phyloP scores from a whole-genome alignment of 1,140 invertebrate genomes.

The Drosophila teissieri region DNA sequence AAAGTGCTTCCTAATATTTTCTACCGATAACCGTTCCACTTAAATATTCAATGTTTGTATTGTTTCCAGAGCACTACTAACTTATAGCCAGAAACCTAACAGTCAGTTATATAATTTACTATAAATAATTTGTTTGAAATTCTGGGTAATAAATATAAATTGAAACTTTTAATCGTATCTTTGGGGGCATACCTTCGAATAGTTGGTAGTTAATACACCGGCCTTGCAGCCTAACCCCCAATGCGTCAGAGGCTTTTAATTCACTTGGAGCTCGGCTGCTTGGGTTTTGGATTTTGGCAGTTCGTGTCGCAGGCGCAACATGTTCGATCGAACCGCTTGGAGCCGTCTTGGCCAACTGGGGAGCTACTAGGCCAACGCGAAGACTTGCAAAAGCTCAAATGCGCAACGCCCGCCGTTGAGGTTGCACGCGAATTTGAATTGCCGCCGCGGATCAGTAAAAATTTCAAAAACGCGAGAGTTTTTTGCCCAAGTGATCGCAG shows the following conservation, averaged over 20 bases:
- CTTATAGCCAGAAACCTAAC: background rate
- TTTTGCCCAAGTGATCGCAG: slow-evolving; percentile 53
- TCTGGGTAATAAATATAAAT: background rate
- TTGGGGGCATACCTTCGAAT: background rate
- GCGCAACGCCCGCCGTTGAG: slow-evolving; percentile 65
- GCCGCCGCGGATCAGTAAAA: slow-evolving; percentile 21
- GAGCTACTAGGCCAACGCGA: slow-evolving; percentile 31
- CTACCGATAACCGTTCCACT: too few species aligned
- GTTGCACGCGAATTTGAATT: slow-evolving; percentile 76
- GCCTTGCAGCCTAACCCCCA: slow-evolving; percentile 17
- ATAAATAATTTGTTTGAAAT: background rate
- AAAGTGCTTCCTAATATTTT: background rate
- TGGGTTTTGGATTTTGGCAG: slow-evolving; percentile 26
- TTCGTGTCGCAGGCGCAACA: slow-evolving; percentile 29
- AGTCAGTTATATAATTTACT: too few species aligned
- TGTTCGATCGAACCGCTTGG: slow-evolving; percentile 52
- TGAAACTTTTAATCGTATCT: background rate
- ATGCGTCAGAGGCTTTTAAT: slow-evolving; percentile 39
- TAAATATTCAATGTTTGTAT: too few species aligned
- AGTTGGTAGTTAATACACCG: background rate
- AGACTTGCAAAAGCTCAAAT: slow-evolving; percentile 61
- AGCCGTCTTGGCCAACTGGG: background rate
- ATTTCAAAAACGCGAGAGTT: slow-evolving; percentile 46
- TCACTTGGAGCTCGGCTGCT: slow-evolving; percentile 18
- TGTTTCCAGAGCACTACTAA: background rate